These are phyloP conservation scores for Sycophila texana DNA, from an alignment of 2,888 invertebrate genomes.

Conservation along the genomic window DNA sequence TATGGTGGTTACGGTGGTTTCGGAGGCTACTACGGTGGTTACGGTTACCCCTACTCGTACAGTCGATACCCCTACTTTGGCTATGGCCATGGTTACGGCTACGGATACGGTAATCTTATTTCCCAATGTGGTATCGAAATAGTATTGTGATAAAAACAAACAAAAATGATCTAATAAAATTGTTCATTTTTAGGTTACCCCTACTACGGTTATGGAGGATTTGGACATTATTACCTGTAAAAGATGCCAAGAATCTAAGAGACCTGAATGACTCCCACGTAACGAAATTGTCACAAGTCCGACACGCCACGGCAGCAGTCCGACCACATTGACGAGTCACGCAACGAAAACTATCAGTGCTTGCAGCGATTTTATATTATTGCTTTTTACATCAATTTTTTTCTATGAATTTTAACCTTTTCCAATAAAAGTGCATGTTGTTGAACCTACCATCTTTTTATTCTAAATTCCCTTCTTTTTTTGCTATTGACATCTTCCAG, in stretches of 20 bases:
- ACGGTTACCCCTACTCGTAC: slow-evolving; percentile 57
- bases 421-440: slow-evolving; percentile 23
- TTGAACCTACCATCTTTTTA: not conserved
- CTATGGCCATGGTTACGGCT: slow-evolving; percentile 61
- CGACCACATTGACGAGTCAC: slow-evolving; percentile 28
- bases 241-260: not conserved
- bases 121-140: not conserved
- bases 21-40: slow-evolving; percentile 34
- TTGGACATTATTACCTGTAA: slow-evolving; percentile 59
- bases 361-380: slow-evolving; percentile 7
- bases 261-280: not conserved
- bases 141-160: no score
- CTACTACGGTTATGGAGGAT: slow-evolving; percentile 63
- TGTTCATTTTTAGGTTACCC: slow-evolving; percentile 61
- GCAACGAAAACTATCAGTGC: not conserved
- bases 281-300: slow-evolving; percentile 16
- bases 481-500: not conserved
- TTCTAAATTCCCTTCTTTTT: not conserved
- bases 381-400: slow-evolving; percentile 6
- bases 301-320: slow-evolving; percentile 52
- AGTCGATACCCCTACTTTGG: slow-evolving; percentile 60
- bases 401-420: slow-evolving; percentile 18
- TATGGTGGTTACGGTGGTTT: slow-evolving; percentile 57
- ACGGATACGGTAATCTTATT: slow-evolving; percentile 22
- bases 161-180: not conserved